Base-by-base conservation (phyloP, 2,888 invertebrate species). In the Anagyrus pseudococci region DNA sequence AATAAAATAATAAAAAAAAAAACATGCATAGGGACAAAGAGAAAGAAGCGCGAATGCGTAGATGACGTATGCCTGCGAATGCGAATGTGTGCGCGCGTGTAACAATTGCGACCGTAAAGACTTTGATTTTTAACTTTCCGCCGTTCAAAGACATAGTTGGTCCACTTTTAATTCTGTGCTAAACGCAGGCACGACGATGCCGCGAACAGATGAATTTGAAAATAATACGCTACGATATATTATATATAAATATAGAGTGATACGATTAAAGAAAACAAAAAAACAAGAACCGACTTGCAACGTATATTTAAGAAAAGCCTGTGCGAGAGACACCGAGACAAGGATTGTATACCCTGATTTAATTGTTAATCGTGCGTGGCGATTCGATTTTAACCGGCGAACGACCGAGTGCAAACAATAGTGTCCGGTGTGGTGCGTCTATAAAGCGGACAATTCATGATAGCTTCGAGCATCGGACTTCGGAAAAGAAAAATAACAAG, bases 211-310 rank as follows among this genome's bases (percentile, higher is more conserved):
- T 37, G 3, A 37, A 8, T 10, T 37, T 13, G 2, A 8, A 37
- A n/a, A n/a, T n/a, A 8, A 37, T 37, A 37, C 10, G 33, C 33
- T 37, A 37, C 8, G 3, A 2, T 37, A 37, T 37, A 8, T n/a
- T n/a, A n/a, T n/a, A n/a, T n/a, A n/a, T n/a, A n/a, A n/a, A n/a
- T n/a, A 8, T 37, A 37, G 33, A 37, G 33, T 15, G 33, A 37
- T 37, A 15, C 33, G 3, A 37, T 7, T 4, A 7, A 29, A 37
- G 33, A 37, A 8, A 37, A 37, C 10, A 37, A 37, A 37, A 37
- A 37, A 8, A 4, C n/a, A n/a, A 15, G 15, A 68, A 68, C 65
- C 64, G 63, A 67, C 68, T 69, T 64, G 67, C 69, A 68, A 67
- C 66, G 67, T 22, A 69, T 63, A 67, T 69, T 67, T 61, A 68